These are phyloP conservation scores for Pachycephala philippinensis DNA, from an alignment of 2,113 vertebrate genomes.

Conservation along the genomic window DNA sequence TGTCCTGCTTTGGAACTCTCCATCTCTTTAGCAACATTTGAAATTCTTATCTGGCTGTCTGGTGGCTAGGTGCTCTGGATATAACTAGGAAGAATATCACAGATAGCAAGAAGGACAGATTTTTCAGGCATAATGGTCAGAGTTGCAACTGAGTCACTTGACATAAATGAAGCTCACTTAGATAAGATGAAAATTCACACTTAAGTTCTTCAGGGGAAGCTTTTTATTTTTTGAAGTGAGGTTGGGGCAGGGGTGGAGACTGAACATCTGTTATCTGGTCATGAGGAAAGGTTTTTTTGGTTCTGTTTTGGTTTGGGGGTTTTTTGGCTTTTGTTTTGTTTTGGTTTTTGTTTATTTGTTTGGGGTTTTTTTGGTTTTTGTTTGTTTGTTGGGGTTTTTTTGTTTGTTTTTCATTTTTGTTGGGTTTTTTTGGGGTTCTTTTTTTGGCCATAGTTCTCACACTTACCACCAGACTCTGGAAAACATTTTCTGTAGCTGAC, in stretches of 20 bases:
- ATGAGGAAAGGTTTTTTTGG: no score
- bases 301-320: no score
- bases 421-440: background rate
- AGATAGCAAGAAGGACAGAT: no score
- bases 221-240: background rate
- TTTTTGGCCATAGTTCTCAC: background rate
- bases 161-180: background rate
- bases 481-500: background rate
- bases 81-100: background rate
- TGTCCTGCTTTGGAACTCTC: background rate
- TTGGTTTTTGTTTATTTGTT: background rate
- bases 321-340: no score
- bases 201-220: background rate
- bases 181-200: background rate
- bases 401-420: background rate
- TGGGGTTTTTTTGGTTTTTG: no score
- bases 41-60: background rate
- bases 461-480: background rate
- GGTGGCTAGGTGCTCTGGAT: background rate
- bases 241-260: rapidly evolving
- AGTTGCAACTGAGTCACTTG: background rate
- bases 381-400: background rate
- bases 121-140: background rate
- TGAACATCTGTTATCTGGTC: background rate
- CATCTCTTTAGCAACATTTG: background rate